Percentiles rank a stretch among this genome's conserved stretches.
phyloP scores from a whole-genome alignment of 2,113 vertebrate species.

The Puma concolor region DNA sequence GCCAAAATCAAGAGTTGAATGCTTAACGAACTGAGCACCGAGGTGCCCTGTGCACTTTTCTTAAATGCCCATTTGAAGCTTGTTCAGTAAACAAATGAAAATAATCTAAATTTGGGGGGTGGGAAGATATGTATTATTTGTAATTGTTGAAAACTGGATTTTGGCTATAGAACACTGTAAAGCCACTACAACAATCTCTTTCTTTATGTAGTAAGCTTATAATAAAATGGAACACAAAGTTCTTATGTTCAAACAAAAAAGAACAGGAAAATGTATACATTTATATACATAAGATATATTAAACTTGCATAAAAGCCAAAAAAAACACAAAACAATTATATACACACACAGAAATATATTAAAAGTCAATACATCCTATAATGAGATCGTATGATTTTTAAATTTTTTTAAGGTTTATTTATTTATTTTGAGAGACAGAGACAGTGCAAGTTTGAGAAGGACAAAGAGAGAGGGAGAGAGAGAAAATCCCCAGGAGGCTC shows the following conservation, averaged over 20 bases:
- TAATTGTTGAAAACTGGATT: neutral
- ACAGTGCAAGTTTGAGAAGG: too few species aligned
- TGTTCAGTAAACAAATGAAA: neutral
- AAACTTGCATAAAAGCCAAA: neutral
- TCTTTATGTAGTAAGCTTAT: neutral
- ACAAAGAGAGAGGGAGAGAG: too few species aligned
- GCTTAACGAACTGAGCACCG: too few species aligned
- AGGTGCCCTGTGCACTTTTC: neutral
- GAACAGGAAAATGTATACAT: neutral
- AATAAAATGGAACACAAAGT: neutral
- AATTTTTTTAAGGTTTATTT: neutral
- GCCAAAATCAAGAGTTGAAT: too few species aligned
- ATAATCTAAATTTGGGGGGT: neutral
- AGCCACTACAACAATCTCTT: neutral
- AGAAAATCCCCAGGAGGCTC: too few species aligned
- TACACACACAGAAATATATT: neutral
- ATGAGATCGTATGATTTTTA: neutral
- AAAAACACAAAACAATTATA: neutral
- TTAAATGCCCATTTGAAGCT: neutral
- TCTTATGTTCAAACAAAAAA: neutral
- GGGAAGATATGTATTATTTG: neutral
- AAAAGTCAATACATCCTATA: neutral
- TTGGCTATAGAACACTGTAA: neutral
- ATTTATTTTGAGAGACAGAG: too few species aligned
- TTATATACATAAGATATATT: neutral